Evolutionary conservation across 2,113 vertebrate genomes (phyloP).

Genomic region (Murina feae): DNA sequence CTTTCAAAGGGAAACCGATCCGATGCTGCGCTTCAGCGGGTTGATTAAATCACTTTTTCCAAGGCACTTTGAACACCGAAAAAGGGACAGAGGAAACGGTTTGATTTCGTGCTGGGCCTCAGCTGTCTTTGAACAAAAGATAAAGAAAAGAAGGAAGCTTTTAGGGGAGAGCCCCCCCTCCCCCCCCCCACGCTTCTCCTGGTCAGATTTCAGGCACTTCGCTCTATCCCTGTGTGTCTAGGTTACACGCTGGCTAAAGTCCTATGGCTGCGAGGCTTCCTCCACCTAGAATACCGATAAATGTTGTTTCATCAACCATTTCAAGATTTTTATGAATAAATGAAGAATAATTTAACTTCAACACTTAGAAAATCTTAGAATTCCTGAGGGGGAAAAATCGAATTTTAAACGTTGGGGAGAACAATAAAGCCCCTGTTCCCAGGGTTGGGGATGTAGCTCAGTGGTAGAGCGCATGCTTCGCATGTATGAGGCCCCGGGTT

Average conservation of each 20-base stretch:
- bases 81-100: neutral
- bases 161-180: neutral
- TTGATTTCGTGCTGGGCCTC: neutral
- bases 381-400: accelerated
- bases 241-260: neutral
- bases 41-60: neutral
- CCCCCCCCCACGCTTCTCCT: too few species aligned
- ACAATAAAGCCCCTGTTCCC: accelerated
- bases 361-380: accelerated
- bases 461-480: constrained; percentile 78
- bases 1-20: neutral
- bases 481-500: constrained; percentile 78
- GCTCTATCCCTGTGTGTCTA: neutral
- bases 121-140: neutral
- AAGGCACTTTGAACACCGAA: neutral
- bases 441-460: constrained; percentile 69
- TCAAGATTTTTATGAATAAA: neutral
- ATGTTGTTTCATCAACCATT: neutral
- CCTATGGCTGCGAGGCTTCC: neutral
- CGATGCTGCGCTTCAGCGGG: neutral
- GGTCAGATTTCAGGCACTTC: neutral
- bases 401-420: neutral
- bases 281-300: neutral
- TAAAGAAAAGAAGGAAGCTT: neutral
- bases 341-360: neutral